phyloP scores from a whole-genome alignment of 2,797 vertebrate genomes.

The Pangasius sanitwongsei region DNA sequence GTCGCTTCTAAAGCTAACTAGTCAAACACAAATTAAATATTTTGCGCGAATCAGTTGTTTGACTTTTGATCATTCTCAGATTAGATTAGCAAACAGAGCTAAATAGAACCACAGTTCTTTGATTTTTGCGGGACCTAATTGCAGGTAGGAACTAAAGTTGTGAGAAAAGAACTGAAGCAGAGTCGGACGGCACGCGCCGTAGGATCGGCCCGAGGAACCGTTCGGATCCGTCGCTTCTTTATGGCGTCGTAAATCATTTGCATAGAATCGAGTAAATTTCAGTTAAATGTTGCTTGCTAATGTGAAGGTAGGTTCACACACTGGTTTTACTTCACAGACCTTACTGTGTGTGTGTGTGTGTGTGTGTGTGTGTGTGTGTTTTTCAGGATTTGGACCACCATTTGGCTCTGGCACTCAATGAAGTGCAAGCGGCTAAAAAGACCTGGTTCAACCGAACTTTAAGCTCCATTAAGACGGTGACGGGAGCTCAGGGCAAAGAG shows the following conservation, averaged over 20 bases:
- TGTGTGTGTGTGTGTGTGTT: not conserved
- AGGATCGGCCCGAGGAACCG: not conserved
- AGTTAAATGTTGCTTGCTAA: not conserved
- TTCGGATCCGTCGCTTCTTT: not conserved
- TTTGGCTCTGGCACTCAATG: constrained; percentile 91
- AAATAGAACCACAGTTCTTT: no score
- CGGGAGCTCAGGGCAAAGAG: constrained; percentile 96
- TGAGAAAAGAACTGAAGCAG: not conserved
- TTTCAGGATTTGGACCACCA: constrained; percentile 94
- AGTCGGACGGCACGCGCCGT: not conserved
- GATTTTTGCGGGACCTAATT: not conserved
- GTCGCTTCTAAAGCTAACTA: not conserved
- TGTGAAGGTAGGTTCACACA: not conserved
- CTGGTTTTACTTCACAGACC: not conserved
- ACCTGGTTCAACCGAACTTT: constrained; percentile 99
- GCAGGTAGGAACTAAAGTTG: no score
- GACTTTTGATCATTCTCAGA: not conserved
- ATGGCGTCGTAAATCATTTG: not conserved
- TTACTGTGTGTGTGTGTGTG: not conserved
- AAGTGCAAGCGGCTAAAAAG: constrained; percentile 98
- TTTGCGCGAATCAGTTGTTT: no score
- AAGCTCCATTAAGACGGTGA: constrained; percentile 98
- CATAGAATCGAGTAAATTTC: not conserved
- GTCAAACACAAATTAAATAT: no score
- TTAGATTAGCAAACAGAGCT: not conserved